Evolutionary conservation across 1,140 invertebrate genomes (phyloP).

Genomic region (Andricus grossulariae): DNA sequence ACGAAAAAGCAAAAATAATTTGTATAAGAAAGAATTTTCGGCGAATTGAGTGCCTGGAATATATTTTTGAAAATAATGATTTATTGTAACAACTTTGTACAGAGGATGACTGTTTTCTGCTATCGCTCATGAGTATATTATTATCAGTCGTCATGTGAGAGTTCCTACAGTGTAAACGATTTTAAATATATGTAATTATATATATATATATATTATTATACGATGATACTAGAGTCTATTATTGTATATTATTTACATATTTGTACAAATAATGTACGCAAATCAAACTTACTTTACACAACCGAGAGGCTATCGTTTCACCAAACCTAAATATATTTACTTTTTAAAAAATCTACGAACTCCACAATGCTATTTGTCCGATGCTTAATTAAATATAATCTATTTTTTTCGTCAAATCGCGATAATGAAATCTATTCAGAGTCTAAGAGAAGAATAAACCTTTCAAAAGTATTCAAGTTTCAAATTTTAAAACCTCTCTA

Average conservation of each 20-base stretch:
- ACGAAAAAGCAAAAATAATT: not conserved
- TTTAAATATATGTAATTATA: constrained; percentile 42
- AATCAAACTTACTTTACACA: not conserved
- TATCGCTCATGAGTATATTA: constrained; percentile 50
- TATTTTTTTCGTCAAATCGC: no score
- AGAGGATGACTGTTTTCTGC: constrained; percentile 34
- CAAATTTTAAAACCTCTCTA: not conserved
- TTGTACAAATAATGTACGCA: not conserved
- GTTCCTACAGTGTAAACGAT: constrained; percentile 40
- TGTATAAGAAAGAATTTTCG: no score
- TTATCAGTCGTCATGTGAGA: constrained; percentile 52
- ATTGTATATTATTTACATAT: constrained; percentile 11
- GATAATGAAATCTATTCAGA: no score
- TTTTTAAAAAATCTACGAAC: no score
- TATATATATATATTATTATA: not conserved
- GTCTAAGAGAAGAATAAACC: no score
- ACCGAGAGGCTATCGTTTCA: no score
- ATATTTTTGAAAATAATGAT: constrained; percentile 59
- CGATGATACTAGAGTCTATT: not conserved
- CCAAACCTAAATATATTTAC: no score
- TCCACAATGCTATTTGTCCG: no score
- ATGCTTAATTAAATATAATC: no score
- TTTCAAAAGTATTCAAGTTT: no score
- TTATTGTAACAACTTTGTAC: constrained; percentile 62
- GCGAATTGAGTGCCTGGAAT: not conserved